Evolutionary conservation across 2,797 vertebrate genomes (phyloP), one percentile per base, ranked within the genome.

Genomic region (Salarias fasciatus): DNA sequence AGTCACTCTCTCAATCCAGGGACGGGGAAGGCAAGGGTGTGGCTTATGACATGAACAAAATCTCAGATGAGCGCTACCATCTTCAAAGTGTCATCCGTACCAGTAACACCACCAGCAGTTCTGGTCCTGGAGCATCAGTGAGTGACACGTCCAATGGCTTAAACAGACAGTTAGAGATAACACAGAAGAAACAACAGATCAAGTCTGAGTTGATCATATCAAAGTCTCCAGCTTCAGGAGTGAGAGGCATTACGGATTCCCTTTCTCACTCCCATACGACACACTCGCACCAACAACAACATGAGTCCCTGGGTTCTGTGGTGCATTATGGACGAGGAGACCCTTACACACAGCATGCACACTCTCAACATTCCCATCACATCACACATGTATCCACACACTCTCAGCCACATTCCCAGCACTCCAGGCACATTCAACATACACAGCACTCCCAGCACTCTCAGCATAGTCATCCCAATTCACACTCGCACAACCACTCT

Each of bases 51-150:
- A 83, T 95, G 40, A 92, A 87, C 71, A 96, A 96, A 80, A 90
- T 92, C 6, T 91, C 92, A 14, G 95, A 97, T 63, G 95, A 95
- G 60, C 88, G 94, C 1, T 96, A 96, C 72, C 95, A 96, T 11
- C 80, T 95, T 49, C 96, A 97, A 59, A 96, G 96, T 11, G 96
- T 97, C 45, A 97, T 97, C 77, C 92, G 94, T 3, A 94, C 95
- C 63, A 96, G 94, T 37, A 95, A 83, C 56, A 72, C 84, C 24
- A 81, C 83, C 46, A 88, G 72, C 53, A 88, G 53, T 66, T 77
- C 81, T 43, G 81, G 64, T 53, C 60, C 89, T 60, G 83, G 66
- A 62, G 35, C 73, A 1, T 18, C 64, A 46, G 75, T 75, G 33
- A 62, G 65, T 72, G 88, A 86, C 12, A 31, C 53, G 30, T 54